These are phyloP conservation scores for Xerus inauris DNA, from an alignment of 2,113 vertebrate genomes.

Conservation along the genomic window DNA sequence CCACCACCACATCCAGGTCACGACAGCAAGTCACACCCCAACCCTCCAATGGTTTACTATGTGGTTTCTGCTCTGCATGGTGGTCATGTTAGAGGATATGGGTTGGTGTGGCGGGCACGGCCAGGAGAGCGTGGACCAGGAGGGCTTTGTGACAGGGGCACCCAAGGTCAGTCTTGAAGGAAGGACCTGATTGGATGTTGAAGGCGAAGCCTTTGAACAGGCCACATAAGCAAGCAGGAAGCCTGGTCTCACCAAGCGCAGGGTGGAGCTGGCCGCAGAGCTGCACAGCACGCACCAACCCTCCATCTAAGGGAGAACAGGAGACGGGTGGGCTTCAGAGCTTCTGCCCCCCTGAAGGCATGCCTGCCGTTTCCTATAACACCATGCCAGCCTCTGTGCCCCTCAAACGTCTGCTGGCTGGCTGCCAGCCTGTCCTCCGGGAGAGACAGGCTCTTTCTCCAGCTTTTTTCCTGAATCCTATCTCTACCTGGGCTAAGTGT, in stretches of 20 bases:
- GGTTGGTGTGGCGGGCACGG: no score
- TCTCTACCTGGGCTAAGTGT: not conserved
- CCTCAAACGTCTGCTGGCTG: not conserved
- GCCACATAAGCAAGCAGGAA: no score
- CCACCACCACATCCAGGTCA: no score
- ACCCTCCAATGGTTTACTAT: not conserved
- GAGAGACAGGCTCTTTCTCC: not conserved
- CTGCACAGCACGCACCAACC: no score
- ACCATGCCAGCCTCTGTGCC: not conserved
- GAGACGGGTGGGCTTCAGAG: not conserved
- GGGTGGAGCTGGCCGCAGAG: not conserved
- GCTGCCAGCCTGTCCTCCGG: not conserved
- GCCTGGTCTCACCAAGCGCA: no score
- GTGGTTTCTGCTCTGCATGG: not conserved
- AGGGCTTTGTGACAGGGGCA: not conserved
- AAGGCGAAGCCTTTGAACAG: not conserved
- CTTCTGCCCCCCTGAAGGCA: not conserved
- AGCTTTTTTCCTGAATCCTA: not conserved
- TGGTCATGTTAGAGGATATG: not conserved
- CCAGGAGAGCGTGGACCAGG: no score
- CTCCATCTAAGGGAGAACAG: not conserved
- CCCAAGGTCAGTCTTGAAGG: not conserved
- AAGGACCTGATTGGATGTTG: not conserved
- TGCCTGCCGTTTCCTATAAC: not conserved
- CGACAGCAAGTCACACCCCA: not conserved